Conservation (phyloP, 1,140 invertebrate genomes). For the Drosophila arawakana region DNA sequence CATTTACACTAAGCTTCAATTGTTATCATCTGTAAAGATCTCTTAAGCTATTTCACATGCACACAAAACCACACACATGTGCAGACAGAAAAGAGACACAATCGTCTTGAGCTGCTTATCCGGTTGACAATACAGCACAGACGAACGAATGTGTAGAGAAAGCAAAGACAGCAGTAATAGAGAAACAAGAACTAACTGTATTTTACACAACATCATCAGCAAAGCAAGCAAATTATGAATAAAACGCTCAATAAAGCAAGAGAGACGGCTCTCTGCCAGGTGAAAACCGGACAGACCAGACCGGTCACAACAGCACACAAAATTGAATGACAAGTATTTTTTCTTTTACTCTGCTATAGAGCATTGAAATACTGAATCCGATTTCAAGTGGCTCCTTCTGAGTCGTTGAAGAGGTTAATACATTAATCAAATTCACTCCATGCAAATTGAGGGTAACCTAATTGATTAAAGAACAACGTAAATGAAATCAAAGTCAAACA, state of each 20-base stretch:
- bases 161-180: constrained; percentile 43
- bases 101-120: constrained; percentile 44
- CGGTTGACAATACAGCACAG: constrained; percentile 66
- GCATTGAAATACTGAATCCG: constrained; percentile 13
- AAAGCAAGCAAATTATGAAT: constrained; percentile 70
- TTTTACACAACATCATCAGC: constrained; percentile 51
- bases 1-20: constrained; percentile 2
- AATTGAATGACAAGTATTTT: constrained; percentile 50
- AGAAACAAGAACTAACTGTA: constrained; percentile 77
- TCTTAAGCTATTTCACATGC: constrained; percentile 16
- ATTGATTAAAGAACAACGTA: constrained; percentile 57
- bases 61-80: constrained; percentile 1
- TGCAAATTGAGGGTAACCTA: constrained; percentile 61
- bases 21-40: constrained; percentile 39
- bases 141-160: constrained; percentile 57
- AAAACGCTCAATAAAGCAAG: constrained; percentile 63
- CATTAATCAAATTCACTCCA: constrained; percentile 70
- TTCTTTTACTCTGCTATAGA: constrained; percentile 25
- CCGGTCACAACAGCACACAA: constrained; percentile 34
- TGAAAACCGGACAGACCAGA: constrained; percentile 69
- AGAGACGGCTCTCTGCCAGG: constrained; percentile 25
- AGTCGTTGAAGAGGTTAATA: constrained; percentile 33
- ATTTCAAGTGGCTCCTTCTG: constrained; percentile 13
- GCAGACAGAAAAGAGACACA: not conserved
- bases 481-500: constrained; percentile 48